Evolutionary conservation across 2,888 invertebrate species (phyloP).

Genomic region (Drosophila mettleri): DNA sequence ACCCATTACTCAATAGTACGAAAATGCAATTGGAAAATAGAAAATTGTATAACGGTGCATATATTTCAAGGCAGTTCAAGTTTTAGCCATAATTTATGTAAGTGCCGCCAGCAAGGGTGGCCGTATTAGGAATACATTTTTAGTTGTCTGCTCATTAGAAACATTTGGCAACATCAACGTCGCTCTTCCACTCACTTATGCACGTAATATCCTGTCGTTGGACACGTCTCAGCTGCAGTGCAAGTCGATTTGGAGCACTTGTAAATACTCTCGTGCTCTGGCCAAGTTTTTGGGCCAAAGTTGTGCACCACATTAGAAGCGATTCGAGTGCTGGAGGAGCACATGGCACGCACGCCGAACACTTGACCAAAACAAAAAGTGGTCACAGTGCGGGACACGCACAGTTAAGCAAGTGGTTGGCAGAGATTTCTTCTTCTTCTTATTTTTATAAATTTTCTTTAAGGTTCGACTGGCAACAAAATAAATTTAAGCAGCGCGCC

Average conservation of each 20-base stretch:
- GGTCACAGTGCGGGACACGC: constrained; percentile 32
- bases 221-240: constrained; percentile 60
- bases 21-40: background rate
- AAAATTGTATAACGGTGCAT: background rate
- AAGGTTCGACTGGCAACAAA: constrained; percentile 6
- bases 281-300: constrained; percentile 53
- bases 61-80: background rate
- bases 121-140: constrained; percentile 5
- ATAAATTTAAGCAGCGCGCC: constrained; percentile 10
- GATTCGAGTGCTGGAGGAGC: constrained; percentile 59
- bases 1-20: no score
- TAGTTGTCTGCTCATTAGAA: constrained; percentile 37
- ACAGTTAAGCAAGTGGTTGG: constrained; percentile 19
- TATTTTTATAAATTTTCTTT: background rate
- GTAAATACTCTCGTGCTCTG: constrained; percentile 19
- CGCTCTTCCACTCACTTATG: constrained; percentile 54
- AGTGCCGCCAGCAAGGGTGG: background rate
- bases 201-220: constrained; percentile 66
- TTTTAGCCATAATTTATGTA: background rate
- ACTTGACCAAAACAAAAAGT: constrained; percentile 58
- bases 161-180: constrained; percentile 14
- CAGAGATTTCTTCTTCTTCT: constrained; percentile 20
- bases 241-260: constrained; percentile 64
- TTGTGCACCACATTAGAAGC: constrained; percentile 51
- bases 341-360: constrained; percentile 65